phyloP scores from a whole-genome alignment of 2,888 invertebrate species.

The Strigamia transsilvanica region DNA sequence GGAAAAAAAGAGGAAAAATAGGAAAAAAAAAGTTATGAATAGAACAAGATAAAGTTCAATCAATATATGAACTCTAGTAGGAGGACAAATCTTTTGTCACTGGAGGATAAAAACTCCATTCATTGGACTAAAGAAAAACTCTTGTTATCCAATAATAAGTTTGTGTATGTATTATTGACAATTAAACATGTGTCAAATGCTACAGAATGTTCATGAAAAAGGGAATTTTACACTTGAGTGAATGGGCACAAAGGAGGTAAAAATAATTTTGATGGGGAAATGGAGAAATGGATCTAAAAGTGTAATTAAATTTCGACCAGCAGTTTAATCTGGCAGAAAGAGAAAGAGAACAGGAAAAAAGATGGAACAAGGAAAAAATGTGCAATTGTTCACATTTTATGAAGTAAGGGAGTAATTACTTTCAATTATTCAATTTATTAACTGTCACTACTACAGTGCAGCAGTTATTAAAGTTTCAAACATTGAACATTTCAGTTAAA shows the following conservation, averaged over 20 bases:
- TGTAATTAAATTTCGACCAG: conserved; percentile 35
- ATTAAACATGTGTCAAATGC: too few species aligned
- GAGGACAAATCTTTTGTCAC: conserved; percentile 39
- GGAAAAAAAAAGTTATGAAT: conserved; percentile 31
- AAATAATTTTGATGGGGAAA: background rate
- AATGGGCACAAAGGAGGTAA: background rate
- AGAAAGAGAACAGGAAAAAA: background rate
- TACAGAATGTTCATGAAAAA: too few species aligned
- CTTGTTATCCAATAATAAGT: background rate
- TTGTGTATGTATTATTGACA: background rate
- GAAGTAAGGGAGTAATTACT: background rate
- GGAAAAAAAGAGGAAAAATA: background rate
- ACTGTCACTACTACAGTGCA: background rate
- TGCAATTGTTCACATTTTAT: background rate
- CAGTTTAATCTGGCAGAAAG: background rate
- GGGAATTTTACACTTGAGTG: background rate
- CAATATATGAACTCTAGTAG: conserved; percentile 43
- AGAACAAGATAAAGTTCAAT: conserved; percentile 48
- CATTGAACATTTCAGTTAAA: too few species aligned
- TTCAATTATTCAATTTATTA: conserved; percentile 7
- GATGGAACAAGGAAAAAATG: background rate
- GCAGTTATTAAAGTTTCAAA: background rate
- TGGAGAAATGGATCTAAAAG: background rate
- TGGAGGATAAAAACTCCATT: background rate
- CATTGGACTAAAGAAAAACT: background rate